Evolutionary conservation across 2,888 invertebrate genomes (phyloP), one percentile per base, ranked within the genome.

Genomic region (Protonemura montana): DNA sequence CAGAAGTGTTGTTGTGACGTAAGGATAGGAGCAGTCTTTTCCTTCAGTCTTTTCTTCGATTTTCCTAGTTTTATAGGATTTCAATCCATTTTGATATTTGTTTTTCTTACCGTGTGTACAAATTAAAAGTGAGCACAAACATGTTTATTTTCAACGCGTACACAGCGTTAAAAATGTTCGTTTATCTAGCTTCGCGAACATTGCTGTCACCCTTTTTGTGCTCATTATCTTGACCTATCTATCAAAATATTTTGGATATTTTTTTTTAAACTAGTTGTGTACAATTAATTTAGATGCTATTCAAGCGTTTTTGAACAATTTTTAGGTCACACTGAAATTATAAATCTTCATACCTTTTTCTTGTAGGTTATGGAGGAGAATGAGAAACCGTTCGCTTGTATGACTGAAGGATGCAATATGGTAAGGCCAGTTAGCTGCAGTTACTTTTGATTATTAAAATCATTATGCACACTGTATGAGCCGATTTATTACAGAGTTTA

Each of bases 311-410:
- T 6, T 82, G 26, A 41, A 41, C 10, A n/a, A 41, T 16, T 82
- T 2, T 41, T 7, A 35, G 5, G 78, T 6, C 2, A 21, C 2
- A 78, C 27, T 25, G 30, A 83, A 41, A 21, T 42, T 27, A n/a
- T 77, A 29, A 81, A 76, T 28, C 21, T 2, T 16, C 13, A 59
- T 7, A 59, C 21, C 21, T 21, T 59, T 3, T 10, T 21, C 13
- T 78, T 78, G 35, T 27, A 78, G 78, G 28, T 78, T 78, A 88
- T 88, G 88, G 88, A 86, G 42, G 88, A 87, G 27, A 85, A 86
- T 78, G 93, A 93, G 87, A 95, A 95, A 90, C 96, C 96, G 0
- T 96, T 96, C 90, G 94, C 94, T 0, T 96, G 96, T 90, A 92
- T 93, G 10, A 92, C 94, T 76, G 92, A 93, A 1, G 95, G 94